These are phyloP conservation scores for Rotaria socialis DNA, from an alignment of 2,888 invertebrate genomes.

Conservation along the genomic window DNA sequence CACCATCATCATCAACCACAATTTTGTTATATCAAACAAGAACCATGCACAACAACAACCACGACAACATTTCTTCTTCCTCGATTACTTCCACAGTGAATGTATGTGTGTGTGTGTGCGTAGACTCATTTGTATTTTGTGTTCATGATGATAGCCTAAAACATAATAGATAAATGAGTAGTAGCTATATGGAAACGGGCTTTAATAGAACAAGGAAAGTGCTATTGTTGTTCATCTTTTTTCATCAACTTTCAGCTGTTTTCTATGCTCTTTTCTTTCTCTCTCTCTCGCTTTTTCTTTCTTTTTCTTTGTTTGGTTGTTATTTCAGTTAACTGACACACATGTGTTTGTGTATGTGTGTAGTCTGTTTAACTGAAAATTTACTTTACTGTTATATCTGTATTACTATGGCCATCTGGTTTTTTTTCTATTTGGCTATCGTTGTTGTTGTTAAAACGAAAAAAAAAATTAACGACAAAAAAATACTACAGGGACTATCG, in stretches of 20 bases:
- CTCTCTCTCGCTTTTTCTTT: background rate
- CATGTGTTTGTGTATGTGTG: background rate
- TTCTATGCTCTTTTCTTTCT: background rate
- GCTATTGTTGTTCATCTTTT: background rate
- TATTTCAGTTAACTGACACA: background rate
- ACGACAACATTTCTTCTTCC: conserved; percentile 23
- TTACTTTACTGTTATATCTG: background rate
- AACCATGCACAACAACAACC: conserved; percentile 1
- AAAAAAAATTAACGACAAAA: background rate
- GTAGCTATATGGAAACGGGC: background rate
- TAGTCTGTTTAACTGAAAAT: background rate
- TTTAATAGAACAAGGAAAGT: background rate
- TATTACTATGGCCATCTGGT: conserved; percentile 22
- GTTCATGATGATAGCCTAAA: no score
- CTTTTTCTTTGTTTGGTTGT: background rate
- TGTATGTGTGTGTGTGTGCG: no score
- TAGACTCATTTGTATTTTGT: no score
- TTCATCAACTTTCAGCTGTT: background rate
- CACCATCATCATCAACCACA: conserved; percentile 2
- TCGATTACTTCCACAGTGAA: no score
- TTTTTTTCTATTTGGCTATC: conserved; percentile 9
- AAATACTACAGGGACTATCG: conserved; percentile 12
- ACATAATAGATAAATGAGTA: conserved; percentile 21
- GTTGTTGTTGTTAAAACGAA: conserved; percentile 26
- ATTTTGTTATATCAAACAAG: conserved; percentile 25